A percentile compares a stretch with the other conserved stretches of the same genome.
Conservation (phyloP, 2,888 invertebrate genomes). For the Polyommatus icarus region DNA sequence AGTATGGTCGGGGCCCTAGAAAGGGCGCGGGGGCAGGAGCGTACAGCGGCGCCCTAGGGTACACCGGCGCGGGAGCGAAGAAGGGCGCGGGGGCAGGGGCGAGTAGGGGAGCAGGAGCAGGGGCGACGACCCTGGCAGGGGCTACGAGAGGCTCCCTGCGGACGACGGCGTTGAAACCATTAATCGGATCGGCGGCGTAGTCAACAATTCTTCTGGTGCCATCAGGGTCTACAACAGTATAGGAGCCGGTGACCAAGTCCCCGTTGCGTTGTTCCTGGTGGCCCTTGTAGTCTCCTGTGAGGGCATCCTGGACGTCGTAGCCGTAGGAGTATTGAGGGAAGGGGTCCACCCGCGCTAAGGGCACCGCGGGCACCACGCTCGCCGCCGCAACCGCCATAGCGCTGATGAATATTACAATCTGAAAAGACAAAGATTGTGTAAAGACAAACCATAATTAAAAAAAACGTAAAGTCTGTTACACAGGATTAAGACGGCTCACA, state of each 20-base stretch:
- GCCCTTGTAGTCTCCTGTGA: conserved; percentile 81
- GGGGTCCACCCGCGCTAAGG: conserved; percentile 57
- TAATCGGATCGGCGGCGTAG: conserved; percentile 77
- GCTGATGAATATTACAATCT: conserved; percentile 78
- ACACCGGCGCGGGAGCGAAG: too few species aligned
- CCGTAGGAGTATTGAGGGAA: conserved; percentile 80
- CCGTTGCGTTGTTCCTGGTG: conserved; percentile 80
- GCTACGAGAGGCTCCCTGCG: conserved; percentile 72
- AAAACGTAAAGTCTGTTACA: too few species aligned
- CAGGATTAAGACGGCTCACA: too few species aligned
- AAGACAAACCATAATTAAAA: conserved; percentile 6
- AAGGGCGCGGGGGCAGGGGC: conserved; percentile 50
- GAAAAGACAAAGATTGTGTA: conserved; percentile 40
- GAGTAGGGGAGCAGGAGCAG: conserved; percentile 41
- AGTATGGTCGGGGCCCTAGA: conserved; percentile 61
- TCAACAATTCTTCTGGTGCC: conserved; percentile 80
- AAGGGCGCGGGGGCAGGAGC: conserved; percentile 47
- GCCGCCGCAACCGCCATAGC: conserved; percentile 61
- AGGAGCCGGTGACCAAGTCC: conserved; percentile 80
- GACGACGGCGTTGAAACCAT: conserved; percentile 81
- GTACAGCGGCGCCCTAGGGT: conserved; percentile 49
- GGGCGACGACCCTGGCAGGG: conserved; percentile 52
- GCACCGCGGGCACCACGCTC: conserved; percentile 60
- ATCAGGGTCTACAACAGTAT: conserved; percentile 78
- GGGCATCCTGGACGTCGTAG: conserved; percentile 79